Evolutionary conservation across 2,113 vertebrate genomes (phyloP), one percentile per base, ranked within the genome.

Genomic region (Paracanthobrama guichenoti): DNA sequence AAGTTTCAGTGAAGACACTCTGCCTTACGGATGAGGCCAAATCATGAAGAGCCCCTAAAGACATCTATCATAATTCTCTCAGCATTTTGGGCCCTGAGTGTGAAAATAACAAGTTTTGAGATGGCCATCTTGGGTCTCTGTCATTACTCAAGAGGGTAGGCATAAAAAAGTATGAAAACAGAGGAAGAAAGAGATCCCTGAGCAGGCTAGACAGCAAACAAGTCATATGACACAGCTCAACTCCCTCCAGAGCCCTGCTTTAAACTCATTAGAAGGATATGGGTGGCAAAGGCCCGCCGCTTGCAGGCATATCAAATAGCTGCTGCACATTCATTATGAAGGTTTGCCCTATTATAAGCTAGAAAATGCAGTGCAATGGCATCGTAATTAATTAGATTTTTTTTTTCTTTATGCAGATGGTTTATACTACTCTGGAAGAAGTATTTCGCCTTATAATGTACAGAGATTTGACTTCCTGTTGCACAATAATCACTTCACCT

Each of bases 191-290:
- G 64, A 79, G 26, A 50, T 9, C 59, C 3, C 57, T 42, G 55
- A 83, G 73, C 57, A 14, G 24, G 62, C 31, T 35, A 57, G 84
- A 46, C 50, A 71, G 53, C 24, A 64, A 18, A 78, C 22, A 13
- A 67, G 74, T 80, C 64, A 74, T 46, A 76, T 74, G 86, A 89
- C 60, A 60, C 53, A 80, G 50, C 81, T 72, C 83, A 84, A 59
- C 60, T 85, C 81, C 86, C 84, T 59, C 42, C 62, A 87, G 55
- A 86, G 74, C 73, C 78, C 73, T 35, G 83, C 86, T 86, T 86
- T 82, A 88, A 89, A 85, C 89, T 89, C 87, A 88, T 91, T 88
- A 90, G 74, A 46, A 86, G 76, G 79, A 84, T 82, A 76, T 66
- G 85, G 77, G 86, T 87, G 88, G 83, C 50, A 81, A 24, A 79